Evolutionary conservation across 1,140 invertebrate genomes (phyloP).

Genomic region (Aphelinus atriplicis): DNA sequence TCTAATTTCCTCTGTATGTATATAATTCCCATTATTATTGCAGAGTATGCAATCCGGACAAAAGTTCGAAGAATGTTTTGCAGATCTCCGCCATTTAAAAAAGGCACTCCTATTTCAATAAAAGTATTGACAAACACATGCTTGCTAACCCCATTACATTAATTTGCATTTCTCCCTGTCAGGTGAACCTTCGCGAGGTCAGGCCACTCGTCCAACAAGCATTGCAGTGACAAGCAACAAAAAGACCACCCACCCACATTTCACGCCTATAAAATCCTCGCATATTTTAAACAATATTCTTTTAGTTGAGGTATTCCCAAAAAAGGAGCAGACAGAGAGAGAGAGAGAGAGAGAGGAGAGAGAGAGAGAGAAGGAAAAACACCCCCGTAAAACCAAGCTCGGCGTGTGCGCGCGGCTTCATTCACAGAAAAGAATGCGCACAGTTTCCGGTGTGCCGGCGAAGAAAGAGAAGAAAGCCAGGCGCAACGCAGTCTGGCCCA

Average conservation of each 20-base stretch:
- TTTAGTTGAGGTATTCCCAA: conserved; percentile 13
- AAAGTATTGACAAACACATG: too few relatives aligned
- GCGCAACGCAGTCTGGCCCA: conserved; percentile 56
- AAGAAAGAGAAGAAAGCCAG: conserved; percentile 30
- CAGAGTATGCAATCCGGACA: too few relatives aligned
- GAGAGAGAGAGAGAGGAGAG: conserved; percentile 28
- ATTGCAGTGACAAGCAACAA: not conserved
- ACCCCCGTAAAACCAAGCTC: conserved; percentile 19
- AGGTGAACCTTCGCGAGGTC: not conserved
- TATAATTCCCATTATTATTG: too few relatives aligned
- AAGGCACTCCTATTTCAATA: too few relatives aligned
- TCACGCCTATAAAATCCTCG: conserved; percentile 25
- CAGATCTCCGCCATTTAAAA: too few relatives aligned
- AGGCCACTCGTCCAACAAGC: not conserved
- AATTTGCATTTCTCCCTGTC: too few relatives aligned
- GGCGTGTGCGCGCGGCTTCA: not conserved
- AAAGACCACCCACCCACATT: conserved; percentile 24
- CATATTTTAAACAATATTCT: conserved; percentile 5
- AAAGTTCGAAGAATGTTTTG: too few relatives aligned
- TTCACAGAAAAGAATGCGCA: conserved; percentile 31
- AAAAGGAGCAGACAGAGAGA: conserved; percentile 18
- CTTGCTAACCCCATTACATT: too few relatives aligned
- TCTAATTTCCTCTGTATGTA: too few relatives aligned
- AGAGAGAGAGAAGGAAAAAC: conserved; percentile 37
- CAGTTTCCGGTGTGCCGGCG: conserved; percentile 30